These are phyloP conservation scores for Mesitornis unicolor DNA, from an alignment of 2,113 vertebrate genomes.

Conservation along the genomic window DNA sequence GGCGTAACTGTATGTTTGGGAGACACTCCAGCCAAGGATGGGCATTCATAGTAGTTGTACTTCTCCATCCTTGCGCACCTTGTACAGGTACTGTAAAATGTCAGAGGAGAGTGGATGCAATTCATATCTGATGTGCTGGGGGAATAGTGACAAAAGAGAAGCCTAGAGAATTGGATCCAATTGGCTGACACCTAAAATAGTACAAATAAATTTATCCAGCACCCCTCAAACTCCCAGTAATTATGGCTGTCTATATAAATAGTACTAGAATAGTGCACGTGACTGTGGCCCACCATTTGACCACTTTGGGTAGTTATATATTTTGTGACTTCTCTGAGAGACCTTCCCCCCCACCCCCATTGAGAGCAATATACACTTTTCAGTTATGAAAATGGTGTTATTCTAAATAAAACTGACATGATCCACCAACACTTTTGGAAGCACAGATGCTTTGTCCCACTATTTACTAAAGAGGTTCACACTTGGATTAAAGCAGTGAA, in stretches of 20 bases:
- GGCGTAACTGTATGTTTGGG: background rate
- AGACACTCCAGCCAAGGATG: background rate
- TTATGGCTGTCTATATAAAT: background rate
- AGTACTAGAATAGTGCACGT: accelerated
- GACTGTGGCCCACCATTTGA: background rate
- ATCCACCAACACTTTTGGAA: constrained; percentile 64
- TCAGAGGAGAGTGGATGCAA: background rate
- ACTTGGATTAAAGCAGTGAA: constrained; percentile 66
- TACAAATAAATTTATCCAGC: background rate
- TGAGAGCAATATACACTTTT: constrained; percentile 7
- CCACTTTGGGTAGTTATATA: background rate
- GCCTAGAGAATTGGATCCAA: background rate
- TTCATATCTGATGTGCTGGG: background rate
- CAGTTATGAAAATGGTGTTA: constrained; percentile 44
- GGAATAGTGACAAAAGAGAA: background rate
- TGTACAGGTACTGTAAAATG: background rate
- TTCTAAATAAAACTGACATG: constrained; percentile 62
- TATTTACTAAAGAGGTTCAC: constrained; percentile 68
- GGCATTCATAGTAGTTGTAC: no score
- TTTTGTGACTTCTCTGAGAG: background rate
- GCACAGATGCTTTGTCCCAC: constrained; percentile 69
- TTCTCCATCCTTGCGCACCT: background rate
- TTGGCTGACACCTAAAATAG: background rate
- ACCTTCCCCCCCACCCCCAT: background rate
- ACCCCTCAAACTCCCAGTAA: background rate